Conservation (phyloP, 2,888 invertebrate species). For the Drosophila kambysellisi region DNA sequence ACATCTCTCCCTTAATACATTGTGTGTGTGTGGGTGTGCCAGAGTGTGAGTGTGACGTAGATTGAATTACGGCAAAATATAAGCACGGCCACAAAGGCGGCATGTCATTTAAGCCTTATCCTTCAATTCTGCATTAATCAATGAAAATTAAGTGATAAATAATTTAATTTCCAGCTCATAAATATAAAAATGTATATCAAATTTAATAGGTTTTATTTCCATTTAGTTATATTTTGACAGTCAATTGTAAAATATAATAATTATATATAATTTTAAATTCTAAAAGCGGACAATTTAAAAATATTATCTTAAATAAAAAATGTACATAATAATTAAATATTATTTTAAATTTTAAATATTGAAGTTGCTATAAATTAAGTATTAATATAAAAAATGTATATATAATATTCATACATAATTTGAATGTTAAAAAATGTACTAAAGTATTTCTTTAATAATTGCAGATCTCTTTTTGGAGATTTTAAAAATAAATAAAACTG, state of each 20-base stretch:
- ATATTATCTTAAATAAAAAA: neutral
- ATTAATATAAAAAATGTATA: neutral
- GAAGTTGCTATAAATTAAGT: neutral
- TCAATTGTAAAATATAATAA: neutral
- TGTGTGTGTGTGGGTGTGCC: neutral
- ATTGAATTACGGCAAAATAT: constrained; percentile 59
- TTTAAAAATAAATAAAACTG: neutral
- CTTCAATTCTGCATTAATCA: constrained; percentile 3
- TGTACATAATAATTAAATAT: neutral
- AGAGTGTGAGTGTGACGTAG: constrained; percentile 21
- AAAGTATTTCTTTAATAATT: neutral
- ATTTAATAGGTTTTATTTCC: too few relatives aligned
- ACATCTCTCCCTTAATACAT: neutral
- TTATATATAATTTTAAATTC: neutral
- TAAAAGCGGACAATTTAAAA: neutral
- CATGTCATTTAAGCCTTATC: constrained; percentile 4
- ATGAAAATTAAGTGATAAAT: neutral
- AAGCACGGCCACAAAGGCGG: constrained; percentile 37
- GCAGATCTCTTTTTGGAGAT: neutral
- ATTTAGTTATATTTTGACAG: neutral
- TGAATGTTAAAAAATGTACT: neutral
- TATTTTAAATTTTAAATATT: neutral
- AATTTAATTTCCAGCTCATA: neutral
- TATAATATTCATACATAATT: neutral
- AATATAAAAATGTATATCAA: neutral